phyloP scores from a whole-genome alignment of 2,888 invertebrate genomes.

The Actias luna region DNA sequence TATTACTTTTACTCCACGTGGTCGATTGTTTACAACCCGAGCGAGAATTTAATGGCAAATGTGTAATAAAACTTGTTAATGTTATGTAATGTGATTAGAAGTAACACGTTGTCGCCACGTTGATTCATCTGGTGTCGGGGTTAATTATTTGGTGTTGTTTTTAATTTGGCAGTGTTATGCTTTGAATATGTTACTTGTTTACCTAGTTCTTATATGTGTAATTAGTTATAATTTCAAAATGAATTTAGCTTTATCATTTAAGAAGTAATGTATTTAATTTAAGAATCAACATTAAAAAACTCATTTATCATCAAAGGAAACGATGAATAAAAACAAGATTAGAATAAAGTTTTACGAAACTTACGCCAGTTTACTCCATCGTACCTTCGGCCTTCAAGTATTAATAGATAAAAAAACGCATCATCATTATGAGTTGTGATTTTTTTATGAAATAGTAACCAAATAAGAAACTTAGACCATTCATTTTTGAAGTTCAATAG shows the following conservation, averaged over 20 bases:
- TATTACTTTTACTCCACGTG: slow-evolving; percentile 75
- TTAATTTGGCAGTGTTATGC: background rate
- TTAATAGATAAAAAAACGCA: slow-evolving; percentile 22
- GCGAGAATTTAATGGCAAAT: slow-evolving; percentile 59
- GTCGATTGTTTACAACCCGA: slow-evolving; percentile 65
- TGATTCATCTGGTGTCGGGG: slow-evolving; percentile 16
- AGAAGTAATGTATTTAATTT: too few relatives aligned
- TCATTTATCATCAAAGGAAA: background rate
- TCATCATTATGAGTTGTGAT: slow-evolving; percentile 26
- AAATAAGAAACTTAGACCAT: slow-evolving; percentile 23
- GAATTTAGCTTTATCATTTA: too few relatives aligned
- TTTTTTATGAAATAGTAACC: slow-evolving; percentile 10
- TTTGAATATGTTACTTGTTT: background rate
- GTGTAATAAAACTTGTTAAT: slow-evolving; percentile 64
- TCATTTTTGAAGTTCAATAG: slow-evolving; percentile 27
- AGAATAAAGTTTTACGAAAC: background rate
- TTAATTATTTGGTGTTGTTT: background rate
- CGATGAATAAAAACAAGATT: slow-evolving; percentile 1
- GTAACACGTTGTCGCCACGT: slow-evolving; percentile 27
- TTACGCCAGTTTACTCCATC: slow-evolving; percentile 9
- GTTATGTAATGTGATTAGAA: slow-evolving; percentile 45
- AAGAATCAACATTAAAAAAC: background rate
- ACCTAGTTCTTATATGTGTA: background rate
- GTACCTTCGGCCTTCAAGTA: slow-evolving; percentile 10
- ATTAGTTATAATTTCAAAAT: too few relatives aligned